Percentiles rank a stretch among this genome's conserved stretches.
phyloP scores from a whole-genome alignment of 2,113 vertebrate species.

The Maccullochella peelii region DNA sequence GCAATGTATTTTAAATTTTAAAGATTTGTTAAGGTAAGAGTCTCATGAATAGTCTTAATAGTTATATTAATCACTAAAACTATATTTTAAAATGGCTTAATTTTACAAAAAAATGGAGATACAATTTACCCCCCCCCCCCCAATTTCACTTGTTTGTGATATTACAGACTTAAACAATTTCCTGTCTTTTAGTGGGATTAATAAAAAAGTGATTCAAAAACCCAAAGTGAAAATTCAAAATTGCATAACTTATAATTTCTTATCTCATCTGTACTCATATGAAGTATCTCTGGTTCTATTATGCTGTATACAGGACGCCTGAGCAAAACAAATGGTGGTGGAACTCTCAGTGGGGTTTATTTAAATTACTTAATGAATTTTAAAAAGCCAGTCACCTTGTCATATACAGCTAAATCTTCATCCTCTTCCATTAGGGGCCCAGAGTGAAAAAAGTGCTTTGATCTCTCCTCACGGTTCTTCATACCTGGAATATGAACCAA shows the following conservation, averaged over 20 bases:
- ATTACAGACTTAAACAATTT: neutral
- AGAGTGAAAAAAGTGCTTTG: conserved; percentile 97
- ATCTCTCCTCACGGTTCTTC: conserved; percentile 97
- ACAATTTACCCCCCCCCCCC: too few relatives aligned
- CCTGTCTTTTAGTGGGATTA: neutral
- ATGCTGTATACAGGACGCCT: neutral
- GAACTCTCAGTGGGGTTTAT: neutral
- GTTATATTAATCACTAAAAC: neutral
- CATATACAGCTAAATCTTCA: conserved; percentile 91
- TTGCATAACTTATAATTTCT: neutral
- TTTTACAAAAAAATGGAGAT: neutral
- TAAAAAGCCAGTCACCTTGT: conserved; percentile 83
- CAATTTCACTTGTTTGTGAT: neutral
- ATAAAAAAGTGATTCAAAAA: neutral
- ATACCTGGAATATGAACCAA: conserved; percentile 86
- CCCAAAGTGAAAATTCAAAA: neutral
- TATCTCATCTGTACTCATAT: neutral
- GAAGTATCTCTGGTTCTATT: neutral
- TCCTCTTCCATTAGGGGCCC: conserved; percentile 96
- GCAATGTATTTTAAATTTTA: too few relatives aligned
- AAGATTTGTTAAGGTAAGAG: too few relatives aligned
- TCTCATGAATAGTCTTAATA: neutral
- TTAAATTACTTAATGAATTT: neutral
- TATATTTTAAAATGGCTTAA: neutral
- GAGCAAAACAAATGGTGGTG: neutral